phyloP scores from a whole-genome alignment of 1,140 invertebrate genomes.

The Bradysia coprophila region DNA sequence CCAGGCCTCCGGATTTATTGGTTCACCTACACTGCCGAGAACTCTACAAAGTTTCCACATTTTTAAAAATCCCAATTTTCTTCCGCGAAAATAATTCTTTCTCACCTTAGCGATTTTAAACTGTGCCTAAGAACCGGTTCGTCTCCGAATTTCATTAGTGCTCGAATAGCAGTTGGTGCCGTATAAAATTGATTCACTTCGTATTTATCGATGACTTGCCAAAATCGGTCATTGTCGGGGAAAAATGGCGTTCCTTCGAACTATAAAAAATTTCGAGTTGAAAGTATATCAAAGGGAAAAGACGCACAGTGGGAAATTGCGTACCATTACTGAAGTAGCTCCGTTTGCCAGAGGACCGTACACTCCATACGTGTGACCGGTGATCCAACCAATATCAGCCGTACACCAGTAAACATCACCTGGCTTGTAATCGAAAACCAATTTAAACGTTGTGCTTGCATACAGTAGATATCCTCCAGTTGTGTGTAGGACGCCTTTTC shows the following conservation, averaged over 20 bases:
- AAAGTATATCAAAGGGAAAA: constrained; percentile 1
- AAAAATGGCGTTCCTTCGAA: constrained; percentile 93
- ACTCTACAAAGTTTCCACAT: constrained; percentile 31
- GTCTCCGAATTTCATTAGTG: constrained; percentile 88
- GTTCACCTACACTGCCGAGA: constrained; percentile 89
- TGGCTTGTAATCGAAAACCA: constrained; percentile 86
- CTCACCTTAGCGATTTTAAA: constrained; percentile 29
- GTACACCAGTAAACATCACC: constrained; percentile 94
- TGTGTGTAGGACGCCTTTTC: constrained; percentile 90
- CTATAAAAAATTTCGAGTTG: constrained; percentile 30
- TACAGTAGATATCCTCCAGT: constrained; percentile 87
- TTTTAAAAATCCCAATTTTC: not conserved
- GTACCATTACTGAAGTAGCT: constrained; percentile 84
- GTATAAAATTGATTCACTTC: constrained; percentile 95
- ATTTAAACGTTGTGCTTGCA: constrained; percentile 76
- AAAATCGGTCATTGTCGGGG: constrained; percentile 77
- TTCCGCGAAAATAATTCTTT: not conserved
- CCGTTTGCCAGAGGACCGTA: constrained; percentile 88
- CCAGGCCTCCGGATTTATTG: constrained; percentile 97
- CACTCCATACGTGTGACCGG: constrained; percentile 88
- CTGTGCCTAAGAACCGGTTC: constrained; percentile 46
- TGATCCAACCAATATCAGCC: constrained; percentile 99
- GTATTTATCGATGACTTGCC: constrained; percentile 86
- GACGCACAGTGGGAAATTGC: constrained; percentile 3
- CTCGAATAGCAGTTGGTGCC: constrained; percentile 90